Base-by-base conservation (phyloP, 2,888 invertebrate genomes). In the Rhaphigaster nebulosa region DNA sequence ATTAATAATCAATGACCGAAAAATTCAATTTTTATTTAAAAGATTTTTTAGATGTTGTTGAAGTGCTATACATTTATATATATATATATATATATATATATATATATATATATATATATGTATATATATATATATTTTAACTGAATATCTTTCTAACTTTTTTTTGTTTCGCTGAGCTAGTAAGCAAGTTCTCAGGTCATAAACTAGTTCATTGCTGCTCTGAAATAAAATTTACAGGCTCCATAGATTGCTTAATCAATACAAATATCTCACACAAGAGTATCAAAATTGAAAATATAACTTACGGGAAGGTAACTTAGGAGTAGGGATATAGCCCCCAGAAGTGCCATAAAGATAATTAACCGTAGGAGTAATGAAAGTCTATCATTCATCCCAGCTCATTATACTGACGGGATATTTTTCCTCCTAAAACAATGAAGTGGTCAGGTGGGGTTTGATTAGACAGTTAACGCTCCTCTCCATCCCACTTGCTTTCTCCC, bases 381-480 rank as follows among this genome's bases (percentile, higher is more conserved):
- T 1, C 70, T 38, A 76, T 76, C 70, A 76, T 76, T 76, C 70
- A 76, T 26, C 70, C 70, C 34, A 0, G 70, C 70, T 76, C 70
- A 76, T 76, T 76, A 76, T 76, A 13, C 70, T 76, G 70, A 38
- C 34, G 70, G 70, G 70, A 38, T 34, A 76, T 76, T 76, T 76
- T 76, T 76, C 70, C 70, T 20, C 34, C 70, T 76, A 38, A 76
- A 76, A 76, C 70, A 76, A 76, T 76, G 70, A 38, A 76, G 70
- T 34, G 70, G 70, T 76, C 70, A 76, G 70, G 34, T 76, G 70
- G 70, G 70, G 70, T 76, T 76, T 76, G 70, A 76, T 76, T 76
- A 76, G 70, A 38, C 70, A 76, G 70, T 76, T 76, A 76, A 76
- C 70, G 34, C 70, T 29, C 20, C 34, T 38, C 38, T 65, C 70